These are phyloP conservation scores for Ptilodon capucinus DNA, from an alignment of 2,888 invertebrate species.

Conservation along the genomic window DNA sequence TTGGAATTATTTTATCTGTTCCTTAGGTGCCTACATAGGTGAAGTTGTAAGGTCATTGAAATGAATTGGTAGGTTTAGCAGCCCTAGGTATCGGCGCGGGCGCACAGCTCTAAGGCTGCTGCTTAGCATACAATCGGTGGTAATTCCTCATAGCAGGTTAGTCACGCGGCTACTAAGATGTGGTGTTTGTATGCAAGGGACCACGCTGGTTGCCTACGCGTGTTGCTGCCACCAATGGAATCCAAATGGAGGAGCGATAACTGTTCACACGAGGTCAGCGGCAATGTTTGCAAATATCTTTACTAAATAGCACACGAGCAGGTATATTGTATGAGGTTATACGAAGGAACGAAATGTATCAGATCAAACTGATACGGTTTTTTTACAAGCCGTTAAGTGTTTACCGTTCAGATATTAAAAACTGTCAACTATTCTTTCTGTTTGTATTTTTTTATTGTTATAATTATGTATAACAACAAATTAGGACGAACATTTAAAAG, in stretches of 20 bases:
- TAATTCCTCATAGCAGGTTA: constrained; percentile 71
- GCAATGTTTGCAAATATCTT: constrained; percentile 63
- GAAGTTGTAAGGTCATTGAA: too few species aligned
- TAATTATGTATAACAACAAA: too few species aligned
- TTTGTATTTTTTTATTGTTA: too few species aligned
- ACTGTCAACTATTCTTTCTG: too few species aligned
- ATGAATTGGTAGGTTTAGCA: background rate
- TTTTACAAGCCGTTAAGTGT: too few species aligned
- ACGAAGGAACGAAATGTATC: background rate
- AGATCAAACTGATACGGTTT: too few species aligned
- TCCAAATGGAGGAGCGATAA: constrained; percentile 69
- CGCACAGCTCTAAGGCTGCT: constrained; percentile 36
- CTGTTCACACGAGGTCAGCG: constrained; percentile 72
- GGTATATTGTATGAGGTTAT: background rate
- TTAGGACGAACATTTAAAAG: too few species aligned
- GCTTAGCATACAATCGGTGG: constrained; percentile 76
- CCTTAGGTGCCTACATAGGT: too few species aligned
- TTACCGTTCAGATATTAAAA: too few species aligned
- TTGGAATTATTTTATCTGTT: too few species aligned
- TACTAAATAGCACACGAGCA: constrained; percentile 50
- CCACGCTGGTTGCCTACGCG: constrained; percentile 61
- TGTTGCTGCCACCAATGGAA: constrained; percentile 60
- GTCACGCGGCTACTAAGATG: constrained; percentile 71
- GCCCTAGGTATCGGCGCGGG: constrained; percentile 17
- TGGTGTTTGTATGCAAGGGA: constrained; percentile 64